These are phyloP conservation scores for Loris lydekkerianus DNA, from an alignment of 2,797 vertebrate species.

Conservation along the genomic window DNA sequence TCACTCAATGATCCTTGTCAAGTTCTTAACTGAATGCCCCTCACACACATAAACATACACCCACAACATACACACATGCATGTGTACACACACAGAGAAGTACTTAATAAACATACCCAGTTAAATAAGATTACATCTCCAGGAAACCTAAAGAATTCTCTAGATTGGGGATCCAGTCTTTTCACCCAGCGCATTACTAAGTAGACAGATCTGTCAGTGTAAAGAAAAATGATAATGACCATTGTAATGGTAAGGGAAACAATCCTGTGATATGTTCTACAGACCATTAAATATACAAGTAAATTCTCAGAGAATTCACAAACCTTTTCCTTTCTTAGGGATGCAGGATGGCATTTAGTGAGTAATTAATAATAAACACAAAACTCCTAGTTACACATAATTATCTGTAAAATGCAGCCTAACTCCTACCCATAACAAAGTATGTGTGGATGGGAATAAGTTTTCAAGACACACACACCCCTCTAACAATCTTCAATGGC, in stretches of 20 bases:
- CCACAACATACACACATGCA: neutral
- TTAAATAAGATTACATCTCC: neutral
- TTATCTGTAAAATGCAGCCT: conserved; percentile 20
- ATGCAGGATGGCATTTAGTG: neutral
- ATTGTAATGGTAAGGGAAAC: neutral
- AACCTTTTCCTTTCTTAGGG: neutral
- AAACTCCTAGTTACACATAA: neutral
- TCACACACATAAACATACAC: neutral
- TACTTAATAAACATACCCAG: neutral
- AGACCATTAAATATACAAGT: neutral
- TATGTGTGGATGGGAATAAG: neutral
- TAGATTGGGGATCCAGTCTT: neutral
- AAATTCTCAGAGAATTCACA: neutral
- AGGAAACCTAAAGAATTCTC: neutral
- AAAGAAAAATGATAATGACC: neutral
- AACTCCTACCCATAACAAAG: neutral
- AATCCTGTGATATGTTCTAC: neutral
- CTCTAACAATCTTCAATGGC: neutral
- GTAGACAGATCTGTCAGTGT: neutral
- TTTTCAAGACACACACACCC: neutral
- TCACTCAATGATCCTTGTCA: neutral
- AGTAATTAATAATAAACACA: neutral
- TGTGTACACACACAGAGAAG: neutral
- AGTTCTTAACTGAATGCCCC: neutral
- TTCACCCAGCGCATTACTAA: neutral